Conservation (phyloP, 92 coral and sea anemone genomes). For the Zoanthus sansibaricus region DNA sequence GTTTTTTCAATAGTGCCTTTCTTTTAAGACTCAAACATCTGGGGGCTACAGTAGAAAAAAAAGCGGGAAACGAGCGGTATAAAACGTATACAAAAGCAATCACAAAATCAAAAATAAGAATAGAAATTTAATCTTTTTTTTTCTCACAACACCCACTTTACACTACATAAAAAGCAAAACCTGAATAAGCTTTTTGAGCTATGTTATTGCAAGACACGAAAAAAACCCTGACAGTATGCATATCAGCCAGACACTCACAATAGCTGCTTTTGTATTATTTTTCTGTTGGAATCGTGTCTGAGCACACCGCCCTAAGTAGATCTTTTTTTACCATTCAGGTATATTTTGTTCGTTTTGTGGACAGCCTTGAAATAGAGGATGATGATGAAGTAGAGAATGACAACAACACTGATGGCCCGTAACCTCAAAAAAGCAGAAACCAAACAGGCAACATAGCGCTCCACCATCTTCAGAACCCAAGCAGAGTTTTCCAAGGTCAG, state of each 20-base stretch:
- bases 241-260: not conserved
- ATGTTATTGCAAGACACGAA: not conserved
- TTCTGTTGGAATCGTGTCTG: not conserved
- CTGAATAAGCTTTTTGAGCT: not conserved
- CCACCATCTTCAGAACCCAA: not conserved
- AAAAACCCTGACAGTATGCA: not conserved
- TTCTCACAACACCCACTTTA: not conserved
- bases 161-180: not conserved
- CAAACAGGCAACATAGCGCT: not conserved
- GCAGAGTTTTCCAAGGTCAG: slow-evolving; percentile 43
- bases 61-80: not conserved
- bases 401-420: not conserved
- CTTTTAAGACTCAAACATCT: not conserved
- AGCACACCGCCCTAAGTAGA: not conserved
- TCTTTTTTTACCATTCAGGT: slow-evolving; percentile 18
- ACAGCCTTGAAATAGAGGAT: slow-evolving; percentile 7
- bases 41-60: not conserved
- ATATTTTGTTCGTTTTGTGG: slow-evolving; percentile 45
- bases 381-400: slow-evolving; percentile 14
- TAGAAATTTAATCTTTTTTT: not conserved
- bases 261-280: not conserved
- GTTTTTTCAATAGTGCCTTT: not conserved
- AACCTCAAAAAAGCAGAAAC: not conserved
- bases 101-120: not conserved
- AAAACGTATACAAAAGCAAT: not conserved